Evolutionary conservation across 2,888 invertebrate species (phyloP).

Genomic region (Microctonus hyperodae): DNA sequence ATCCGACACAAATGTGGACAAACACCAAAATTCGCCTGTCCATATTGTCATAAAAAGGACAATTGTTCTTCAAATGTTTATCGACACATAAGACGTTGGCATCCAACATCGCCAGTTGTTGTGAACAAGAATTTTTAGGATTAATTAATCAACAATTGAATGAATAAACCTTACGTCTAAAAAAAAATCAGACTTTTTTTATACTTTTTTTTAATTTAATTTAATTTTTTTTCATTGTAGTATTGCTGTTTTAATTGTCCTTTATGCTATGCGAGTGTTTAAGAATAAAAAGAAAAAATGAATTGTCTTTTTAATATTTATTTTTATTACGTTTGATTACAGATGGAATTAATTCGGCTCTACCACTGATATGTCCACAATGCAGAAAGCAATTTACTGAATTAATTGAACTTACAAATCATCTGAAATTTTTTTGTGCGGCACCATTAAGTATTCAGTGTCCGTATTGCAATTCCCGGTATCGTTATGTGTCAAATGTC

Average conservation of each 20-base stretch:
- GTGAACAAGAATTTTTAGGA: constrained; percentile 55
- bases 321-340: constrained; percentile 25
- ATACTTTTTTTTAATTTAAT: neutral
- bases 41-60: constrained; percentile 61
- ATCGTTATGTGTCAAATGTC: constrained; percentile 42
- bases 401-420: constrained; percentile 47
- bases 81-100: constrained; percentile 60
- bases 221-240: neutral
- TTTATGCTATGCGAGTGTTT: neutral
- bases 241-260: neutral
- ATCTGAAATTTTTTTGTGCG: constrained; percentile 54
- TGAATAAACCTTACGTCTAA: neutral
- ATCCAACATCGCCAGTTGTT: constrained; percentile 53
- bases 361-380: constrained; percentile 37
- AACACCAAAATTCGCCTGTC: constrained; percentile 61
- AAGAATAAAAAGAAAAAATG: neutral
- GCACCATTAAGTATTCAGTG: constrained; percentile 60
- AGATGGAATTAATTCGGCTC: constrained; percentile 31
- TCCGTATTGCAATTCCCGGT: constrained; percentile 54
- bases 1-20: constrained; percentile 62
- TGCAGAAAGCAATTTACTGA: constrained; percentile 58
- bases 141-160: neutral
- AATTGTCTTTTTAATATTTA: constrained; percentile 12
- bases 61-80: constrained; percentile 61
- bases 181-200: neutral